Percentiles rank a stretch among this genome's conserved stretches.
Conservation (phyloP, 2,888 invertebrate species). For the Pristionchus mayeri region DNA sequence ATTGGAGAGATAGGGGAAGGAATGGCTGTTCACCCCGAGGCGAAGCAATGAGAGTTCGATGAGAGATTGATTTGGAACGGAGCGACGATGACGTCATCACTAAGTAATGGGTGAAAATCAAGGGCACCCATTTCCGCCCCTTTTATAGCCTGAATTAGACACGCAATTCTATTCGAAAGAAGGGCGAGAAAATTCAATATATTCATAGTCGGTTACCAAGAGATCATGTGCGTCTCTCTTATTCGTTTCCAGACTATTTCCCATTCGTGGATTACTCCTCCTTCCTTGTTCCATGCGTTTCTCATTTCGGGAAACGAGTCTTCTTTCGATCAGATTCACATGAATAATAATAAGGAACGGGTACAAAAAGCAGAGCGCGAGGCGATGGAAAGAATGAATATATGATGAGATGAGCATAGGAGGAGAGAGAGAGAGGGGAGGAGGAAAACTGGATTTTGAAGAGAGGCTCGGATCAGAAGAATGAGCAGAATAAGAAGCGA, state of each 20-base stretch:
- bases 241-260: too few species aligned
- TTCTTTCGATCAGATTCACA: slow-evolving; percentile 32
- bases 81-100: not conserved
- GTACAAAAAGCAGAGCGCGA: slow-evolving; percentile 6
- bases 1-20: slow-evolving; percentile 9
- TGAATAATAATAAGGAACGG: slow-evolving; percentile 41
- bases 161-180: too few species aligned
- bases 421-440: not conserved
- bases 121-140: too few species aligned
- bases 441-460: slow-evolving; percentile 28
- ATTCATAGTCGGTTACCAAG: too few species aligned
- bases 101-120: not conserved
- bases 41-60: not conserved
- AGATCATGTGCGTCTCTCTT: not conserved
- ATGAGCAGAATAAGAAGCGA: not conserved
- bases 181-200: too few species aligned
- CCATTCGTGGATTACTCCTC: too few species aligned
- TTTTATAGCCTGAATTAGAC: too few species aligned
- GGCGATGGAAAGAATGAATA: slow-evolving; percentile 34
- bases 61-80: slow-evolving; percentile 22
- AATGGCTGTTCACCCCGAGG: slow-evolving; percentile 23
- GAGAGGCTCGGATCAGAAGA: too few species aligned
- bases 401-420: slow-evolving; percentile 29
- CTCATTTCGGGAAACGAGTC: slow-evolving; percentile 10
- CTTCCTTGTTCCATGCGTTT: not conserved